These are phyloP conservation scores for Dysmachus trigonus DNA, from an alignment of 2,888 invertebrate species.

Conservation along the genomic window DNA sequence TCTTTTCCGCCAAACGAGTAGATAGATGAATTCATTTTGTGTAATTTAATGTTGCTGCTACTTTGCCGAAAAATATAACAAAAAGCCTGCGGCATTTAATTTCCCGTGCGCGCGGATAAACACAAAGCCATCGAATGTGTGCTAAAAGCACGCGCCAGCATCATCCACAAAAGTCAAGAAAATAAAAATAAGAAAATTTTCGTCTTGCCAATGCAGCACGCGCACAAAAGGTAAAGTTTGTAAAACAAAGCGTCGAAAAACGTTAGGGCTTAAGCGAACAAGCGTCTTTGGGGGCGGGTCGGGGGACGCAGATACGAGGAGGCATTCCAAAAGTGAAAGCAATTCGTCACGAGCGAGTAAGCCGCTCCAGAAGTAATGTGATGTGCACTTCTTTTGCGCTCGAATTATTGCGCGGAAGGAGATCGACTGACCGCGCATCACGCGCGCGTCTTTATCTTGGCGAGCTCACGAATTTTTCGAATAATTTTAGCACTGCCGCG, in stretches of 20 bases:
- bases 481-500: background rate
- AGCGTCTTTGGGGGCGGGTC: background rate
- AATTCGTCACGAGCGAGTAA: slow-evolving; percentile 12
- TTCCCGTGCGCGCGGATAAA: background rate
- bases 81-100: background rate
- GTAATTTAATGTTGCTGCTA: background rate
- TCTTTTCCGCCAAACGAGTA: background rate
- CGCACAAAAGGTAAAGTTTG: background rate
- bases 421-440: background rate
- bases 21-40: background rate
- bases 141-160: background rate
- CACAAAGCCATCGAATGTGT: background rate
- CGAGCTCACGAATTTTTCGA: background rate
- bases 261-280: background rate
- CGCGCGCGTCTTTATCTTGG: background rate
- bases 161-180: background rate
- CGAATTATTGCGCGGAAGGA: slow-evolving; percentile 33
- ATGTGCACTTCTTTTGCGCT: slow-evolving; percentile 3
- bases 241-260: background rate
- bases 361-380: background rate
- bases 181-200: background rate
- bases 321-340: slow-evolving; percentile 35
- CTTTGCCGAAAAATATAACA: background rate
- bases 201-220: background rate
- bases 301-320: background rate